phyloP scores from a whole-genome alignment of 2,888 invertebrate genomes.

The Meliscaeva auricollis region DNA sequence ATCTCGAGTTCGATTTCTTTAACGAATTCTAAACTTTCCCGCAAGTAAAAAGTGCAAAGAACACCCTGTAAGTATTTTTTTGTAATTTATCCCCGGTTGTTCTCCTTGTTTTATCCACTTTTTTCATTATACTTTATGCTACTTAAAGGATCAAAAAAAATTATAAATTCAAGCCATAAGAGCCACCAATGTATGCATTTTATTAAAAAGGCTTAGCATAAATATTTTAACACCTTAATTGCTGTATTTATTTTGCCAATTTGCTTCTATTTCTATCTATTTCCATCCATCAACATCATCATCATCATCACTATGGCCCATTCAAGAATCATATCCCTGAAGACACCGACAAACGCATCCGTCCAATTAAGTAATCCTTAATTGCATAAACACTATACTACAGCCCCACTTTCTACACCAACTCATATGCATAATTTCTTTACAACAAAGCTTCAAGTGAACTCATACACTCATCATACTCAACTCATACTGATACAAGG shows the following conservation, averaged over 20 bases:
- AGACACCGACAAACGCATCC: constrained; percentile 51
- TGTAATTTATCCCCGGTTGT: no score
- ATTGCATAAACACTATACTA: constrained; percentile 46
- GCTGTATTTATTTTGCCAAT: background rate
- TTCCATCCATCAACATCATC: background rate
- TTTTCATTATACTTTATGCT: no score
- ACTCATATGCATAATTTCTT: constrained; percentile 31
- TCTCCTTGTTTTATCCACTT: no score
- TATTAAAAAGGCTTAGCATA: background rate
- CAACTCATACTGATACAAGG: background rate
- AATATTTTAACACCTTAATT: background rate
- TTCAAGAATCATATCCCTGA: constrained; percentile 27
- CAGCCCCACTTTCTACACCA: no score
- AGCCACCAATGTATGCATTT: no score
- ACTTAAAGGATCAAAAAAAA: no score
- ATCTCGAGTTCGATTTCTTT: no score
- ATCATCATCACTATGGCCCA: background rate
- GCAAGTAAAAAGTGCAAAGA: no score
- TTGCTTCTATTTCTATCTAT: background rate
- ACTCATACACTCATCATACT: constrained; percentile 1
- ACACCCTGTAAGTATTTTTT: no score
- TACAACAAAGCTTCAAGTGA: constrained; percentile 43
- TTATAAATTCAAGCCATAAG: no score
- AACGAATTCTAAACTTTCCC: no score
- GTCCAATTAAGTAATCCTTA: constrained; percentile 66